phyloP scores from a whole-genome alignment of 2,113 vertebrate species.

The Mastomys natalensis region DNA sequence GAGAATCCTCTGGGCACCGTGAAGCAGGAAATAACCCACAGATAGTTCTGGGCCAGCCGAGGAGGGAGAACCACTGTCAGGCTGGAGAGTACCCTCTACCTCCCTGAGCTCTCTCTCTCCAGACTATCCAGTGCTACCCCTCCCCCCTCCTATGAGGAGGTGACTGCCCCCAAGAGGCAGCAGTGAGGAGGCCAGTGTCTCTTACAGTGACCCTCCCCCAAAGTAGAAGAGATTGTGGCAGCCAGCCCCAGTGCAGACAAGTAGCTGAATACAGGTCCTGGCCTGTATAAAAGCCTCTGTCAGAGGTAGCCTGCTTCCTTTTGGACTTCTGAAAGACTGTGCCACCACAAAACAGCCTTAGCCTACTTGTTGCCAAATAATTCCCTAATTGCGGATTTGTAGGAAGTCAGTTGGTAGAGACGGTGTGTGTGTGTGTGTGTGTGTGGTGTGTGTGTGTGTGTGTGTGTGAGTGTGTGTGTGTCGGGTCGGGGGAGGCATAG shows the following conservation, averaged over 20 bases:
- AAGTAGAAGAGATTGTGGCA: constrained; percentile 95
- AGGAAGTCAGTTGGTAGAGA: constrained; percentile 64
- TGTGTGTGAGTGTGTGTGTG: not conserved
- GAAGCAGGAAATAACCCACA: constrained; percentile 65
- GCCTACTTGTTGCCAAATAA: constrained; percentile 83
- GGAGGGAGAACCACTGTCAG: constrained; percentile 71
- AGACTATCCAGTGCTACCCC: constrained; percentile 93
- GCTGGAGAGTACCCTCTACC: constrained; percentile 87
- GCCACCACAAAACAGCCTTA: constrained; percentile 88
- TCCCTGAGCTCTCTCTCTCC: constrained; percentile 89
- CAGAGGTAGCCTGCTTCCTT: constrained; percentile 13
- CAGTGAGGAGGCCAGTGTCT: constrained; percentile 90
- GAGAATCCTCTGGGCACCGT: constrained; percentile 79
- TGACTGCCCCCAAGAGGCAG: constrained; percentile 91
- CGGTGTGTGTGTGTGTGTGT: not conserved
- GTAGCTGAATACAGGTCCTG: constrained; percentile 52
- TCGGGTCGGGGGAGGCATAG: not conserved
- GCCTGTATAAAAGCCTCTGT: not conserved
- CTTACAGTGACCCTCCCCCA: constrained; percentile 92
- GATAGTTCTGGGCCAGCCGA: constrained; percentile 75
- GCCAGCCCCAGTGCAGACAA: constrained; percentile 72
- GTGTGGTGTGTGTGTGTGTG: not conserved
- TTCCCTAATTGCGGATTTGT: constrained; percentile 60
- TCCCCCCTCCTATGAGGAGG: constrained; percentile 94
- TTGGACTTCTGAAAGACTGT: constrained; percentile 79